Conservation (phyloP, 2,113 vertebrate species). For the Suricata suricatta region DNA sequence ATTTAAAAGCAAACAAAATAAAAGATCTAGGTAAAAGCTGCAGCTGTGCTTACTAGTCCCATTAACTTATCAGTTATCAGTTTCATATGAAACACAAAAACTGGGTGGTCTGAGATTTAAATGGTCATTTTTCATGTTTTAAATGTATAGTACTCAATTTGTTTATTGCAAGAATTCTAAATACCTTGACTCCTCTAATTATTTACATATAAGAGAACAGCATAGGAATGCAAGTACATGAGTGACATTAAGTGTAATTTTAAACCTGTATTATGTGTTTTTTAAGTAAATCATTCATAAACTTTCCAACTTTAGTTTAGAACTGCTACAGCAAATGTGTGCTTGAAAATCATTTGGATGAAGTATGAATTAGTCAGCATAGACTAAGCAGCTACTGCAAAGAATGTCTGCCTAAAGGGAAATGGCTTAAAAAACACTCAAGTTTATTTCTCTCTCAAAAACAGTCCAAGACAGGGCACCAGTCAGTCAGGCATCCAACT, state of each 20-base stretch:
- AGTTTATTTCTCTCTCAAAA: not conserved
- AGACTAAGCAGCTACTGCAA: not conserved
- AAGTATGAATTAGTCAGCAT: not conserved
- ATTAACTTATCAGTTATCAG: not conserved
- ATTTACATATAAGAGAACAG: not conserved
- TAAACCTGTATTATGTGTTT: not conserved
- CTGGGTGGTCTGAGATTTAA: not conserved
- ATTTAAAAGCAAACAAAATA: not conserved
- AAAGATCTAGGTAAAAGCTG: not conserved
- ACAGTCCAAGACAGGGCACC: not conserved
- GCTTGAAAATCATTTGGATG: not conserved
- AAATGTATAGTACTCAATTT: not conserved
- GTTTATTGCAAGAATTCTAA: not conserved
- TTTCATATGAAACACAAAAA: not conserved
- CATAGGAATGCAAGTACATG: not conserved
- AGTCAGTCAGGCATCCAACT: no score
- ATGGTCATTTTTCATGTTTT: not conserved
- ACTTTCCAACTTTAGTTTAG: not conserved
- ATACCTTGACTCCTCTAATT: not conserved
- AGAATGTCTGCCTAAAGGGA: not conserved
- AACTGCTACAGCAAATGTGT: not conserved
- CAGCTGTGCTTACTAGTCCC: not conserved
- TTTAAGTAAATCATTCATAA: not conserved
- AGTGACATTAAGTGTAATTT: not conserved
- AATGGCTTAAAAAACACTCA: not conserved